Percentiles rank a stretch among this genome's conserved stretches.
Conservation (phyloP, 2,797 vertebrate genomes). For the Sebastes nivosus region DNA sequence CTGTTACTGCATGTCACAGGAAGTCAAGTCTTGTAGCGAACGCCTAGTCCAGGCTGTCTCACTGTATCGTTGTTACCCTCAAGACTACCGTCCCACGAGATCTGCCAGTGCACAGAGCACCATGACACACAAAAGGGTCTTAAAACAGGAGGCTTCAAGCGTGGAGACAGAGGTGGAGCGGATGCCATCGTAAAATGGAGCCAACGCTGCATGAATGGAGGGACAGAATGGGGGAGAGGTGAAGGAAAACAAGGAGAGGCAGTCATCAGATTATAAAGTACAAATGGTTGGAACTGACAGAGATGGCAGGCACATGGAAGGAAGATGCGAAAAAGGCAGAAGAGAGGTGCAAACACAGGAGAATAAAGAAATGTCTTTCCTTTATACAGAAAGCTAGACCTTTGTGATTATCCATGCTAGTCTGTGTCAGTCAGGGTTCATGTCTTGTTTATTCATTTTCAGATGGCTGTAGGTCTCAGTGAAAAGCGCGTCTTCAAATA, state of each 20-base stretch:
- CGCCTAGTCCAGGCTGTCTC: not conserved
- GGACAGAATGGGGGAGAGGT: not conserved
- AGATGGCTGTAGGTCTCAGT: not conserved
- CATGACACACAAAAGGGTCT: constrained; percentile 17
- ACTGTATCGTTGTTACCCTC: not conserved
- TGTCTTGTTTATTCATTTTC: not conserved
- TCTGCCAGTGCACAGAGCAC: constrained; percentile 17
- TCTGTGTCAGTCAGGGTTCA: not conserved
- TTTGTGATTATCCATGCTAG: not conserved
- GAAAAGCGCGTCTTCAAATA: not conserved
- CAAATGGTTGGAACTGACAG: not conserved
- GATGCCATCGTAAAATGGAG: constrained; percentile 43
- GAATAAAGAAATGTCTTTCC: not conserved
- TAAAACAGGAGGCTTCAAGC: constrained; percentile 14
- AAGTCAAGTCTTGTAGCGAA: not conserved
- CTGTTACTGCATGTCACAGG: not conserved
- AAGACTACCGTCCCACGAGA: constrained; percentile 19
- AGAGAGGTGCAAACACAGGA: not conserved
- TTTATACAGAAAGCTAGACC: not conserved
- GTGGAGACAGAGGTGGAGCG: constrained; percentile 21
- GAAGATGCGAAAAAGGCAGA: not conserved
- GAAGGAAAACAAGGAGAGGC: not conserved
- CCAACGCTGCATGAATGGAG: constrained; percentile 42
- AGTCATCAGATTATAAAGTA: not conserved
- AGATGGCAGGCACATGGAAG: not conserved